Evolutionary conservation across 2,888 invertebrate species (phyloP).

Genomic region (Gymnosoma rotundatum): DNA sequence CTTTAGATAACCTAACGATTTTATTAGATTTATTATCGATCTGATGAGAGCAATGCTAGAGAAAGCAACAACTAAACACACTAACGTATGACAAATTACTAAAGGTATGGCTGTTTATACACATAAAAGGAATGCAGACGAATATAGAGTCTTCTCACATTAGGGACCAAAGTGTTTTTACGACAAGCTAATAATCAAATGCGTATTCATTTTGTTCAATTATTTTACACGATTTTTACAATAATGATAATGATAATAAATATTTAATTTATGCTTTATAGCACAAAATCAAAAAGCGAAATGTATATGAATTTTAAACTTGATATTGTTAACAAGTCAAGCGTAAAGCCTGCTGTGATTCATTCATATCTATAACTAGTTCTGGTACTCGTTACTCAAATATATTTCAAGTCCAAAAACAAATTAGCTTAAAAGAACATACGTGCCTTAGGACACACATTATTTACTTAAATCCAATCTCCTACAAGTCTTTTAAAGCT

Average conservation of each 20-base stretch:
- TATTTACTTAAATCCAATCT: slow-evolving; percentile 18
- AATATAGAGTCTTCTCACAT: no score
- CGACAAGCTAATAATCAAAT: background rate
- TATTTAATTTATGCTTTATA: background rate
- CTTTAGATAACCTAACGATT: no score
- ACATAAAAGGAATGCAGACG: no score
- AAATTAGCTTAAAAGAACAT: slow-evolving; percentile 6
- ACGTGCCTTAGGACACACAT: slow-evolving; percentile 33
- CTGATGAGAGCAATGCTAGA: no score
- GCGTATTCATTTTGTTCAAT: slow-evolving; percentile 15
- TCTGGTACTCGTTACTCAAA: slow-evolving; percentile 13
- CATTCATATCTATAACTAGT: slow-evolving; percentile 25
- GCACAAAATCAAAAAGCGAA: background rate
- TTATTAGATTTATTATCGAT: no score
- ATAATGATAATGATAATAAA: background rate
- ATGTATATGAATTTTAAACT: slow-evolving; percentile 70
- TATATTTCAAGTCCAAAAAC: slow-evolving; percentile 12
- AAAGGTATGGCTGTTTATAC: no score
- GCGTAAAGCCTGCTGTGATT: slow-evolving; percentile 71
- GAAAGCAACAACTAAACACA: no score
- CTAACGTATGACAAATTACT: no score
- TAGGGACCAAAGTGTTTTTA: no score
- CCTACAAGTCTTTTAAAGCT: background rate
- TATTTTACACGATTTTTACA: slow-evolving; percentile 17
- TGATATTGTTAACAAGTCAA: slow-evolving; percentile 73